A percentile compares a stretch with the other conserved stretches of the same genome.
These are phyloP conservation scores for Choristoneura rosaceana DNA, from an alignment of 2,888 invertebrate genomes.

Conservation along the genomic window DNA sequence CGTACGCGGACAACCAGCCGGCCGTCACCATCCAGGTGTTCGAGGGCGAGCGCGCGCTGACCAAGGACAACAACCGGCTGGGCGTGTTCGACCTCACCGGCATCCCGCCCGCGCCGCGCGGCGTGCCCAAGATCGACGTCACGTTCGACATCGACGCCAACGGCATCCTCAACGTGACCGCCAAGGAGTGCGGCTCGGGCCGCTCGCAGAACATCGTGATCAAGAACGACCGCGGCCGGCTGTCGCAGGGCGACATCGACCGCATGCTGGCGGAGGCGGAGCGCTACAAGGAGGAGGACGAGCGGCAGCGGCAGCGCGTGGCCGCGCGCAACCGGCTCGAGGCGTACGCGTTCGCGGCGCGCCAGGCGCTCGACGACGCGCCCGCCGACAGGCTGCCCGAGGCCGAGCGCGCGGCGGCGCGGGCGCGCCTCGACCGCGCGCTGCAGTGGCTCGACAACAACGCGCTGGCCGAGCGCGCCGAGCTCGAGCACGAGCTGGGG, in stretches of 20 bases:
- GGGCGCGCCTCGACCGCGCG: slow-evolving; percentile 74
- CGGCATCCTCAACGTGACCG: slow-evolving; percentile 91
- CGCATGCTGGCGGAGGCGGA: slow-evolving; percentile 89
- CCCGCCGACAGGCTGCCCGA: slow-evolving; percentile 81
- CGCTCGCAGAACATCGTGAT: slow-evolving; percentile 89
- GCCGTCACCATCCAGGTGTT: slow-evolving; percentile 88
- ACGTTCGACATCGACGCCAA: slow-evolving; percentile 89
- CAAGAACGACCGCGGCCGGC: slow-evolving; percentile 89
- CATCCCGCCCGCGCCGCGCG: slow-evolving; percentile 86
- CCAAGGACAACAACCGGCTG: slow-evolving; percentile 88
- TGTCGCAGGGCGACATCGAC: slow-evolving; percentile 91
- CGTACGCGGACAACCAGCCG: slow-evolving; percentile 90
- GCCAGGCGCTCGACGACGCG: slow-evolving; percentile 87
- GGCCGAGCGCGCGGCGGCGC: slow-evolving; percentile 74
- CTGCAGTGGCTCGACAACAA: slow-evolving; percentile 88
- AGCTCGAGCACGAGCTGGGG: slow-evolving; percentile 81
- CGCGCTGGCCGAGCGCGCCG: slow-evolving; percentile 84
- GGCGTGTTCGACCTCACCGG: slow-evolving; percentile 85
- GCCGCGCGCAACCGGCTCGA: slow-evolving; percentile 86
- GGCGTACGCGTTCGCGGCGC: slow-evolving; percentile 81
- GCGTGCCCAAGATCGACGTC: slow-evolving; percentile 85
- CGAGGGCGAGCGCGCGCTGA: slow-evolving; percentile 90
- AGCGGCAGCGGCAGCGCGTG: slow-evolving; percentile 86
- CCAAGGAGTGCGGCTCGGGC: slow-evolving; percentile 84
- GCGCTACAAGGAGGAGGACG: slow-evolving; percentile 87